These are phyloP conservation scores for Pardalotus punctatus DNA, from an alignment of 2,113 vertebrate genomes.

Conservation along the genomic window DNA sequence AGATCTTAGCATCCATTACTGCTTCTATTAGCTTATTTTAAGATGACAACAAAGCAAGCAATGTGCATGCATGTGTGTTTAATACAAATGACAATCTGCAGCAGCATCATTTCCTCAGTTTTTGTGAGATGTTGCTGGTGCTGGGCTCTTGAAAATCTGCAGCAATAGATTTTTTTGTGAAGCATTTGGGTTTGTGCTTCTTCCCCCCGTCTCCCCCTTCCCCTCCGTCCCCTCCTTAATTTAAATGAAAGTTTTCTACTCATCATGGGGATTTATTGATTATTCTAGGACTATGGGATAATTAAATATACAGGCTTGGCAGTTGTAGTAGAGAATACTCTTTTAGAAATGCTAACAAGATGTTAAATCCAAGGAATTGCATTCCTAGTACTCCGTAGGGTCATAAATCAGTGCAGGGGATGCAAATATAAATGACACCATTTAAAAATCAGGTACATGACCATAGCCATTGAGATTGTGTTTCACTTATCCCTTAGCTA, in stretches of 20 bases:
- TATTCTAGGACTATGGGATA: slow-evolving; percentile 51
- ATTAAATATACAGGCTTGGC: slow-evolving; percentile 73
- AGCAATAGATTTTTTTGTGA: slow-evolving; percentile 7
- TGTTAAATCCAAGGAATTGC: slow-evolving; percentile 56
- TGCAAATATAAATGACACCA: slow-evolving; percentile 43
- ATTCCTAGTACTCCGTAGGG: not conserved
- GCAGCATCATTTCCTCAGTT: slow-evolving; percentile 43
- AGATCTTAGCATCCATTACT: not conserved
- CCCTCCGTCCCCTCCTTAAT: not conserved
- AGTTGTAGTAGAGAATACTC: slow-evolving; percentile 56
- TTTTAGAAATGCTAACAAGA: slow-evolving; percentile 59
- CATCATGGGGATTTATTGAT: slow-evolving; percentile 65
- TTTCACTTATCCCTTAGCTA: slow-evolving; percentile 13
- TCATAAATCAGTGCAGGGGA: slow-evolving; percentile 49
- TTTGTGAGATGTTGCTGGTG: slow-evolving; percentile 17
- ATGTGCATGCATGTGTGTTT: slow-evolving; percentile 30
- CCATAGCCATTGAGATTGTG: slow-evolving; percentile 33
- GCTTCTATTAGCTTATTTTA: slow-evolving; percentile 42
- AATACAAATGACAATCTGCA: slow-evolving; percentile 60
- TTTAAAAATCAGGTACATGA: slow-evolving; percentile 40
- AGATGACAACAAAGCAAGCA: slow-evolving; percentile 37
- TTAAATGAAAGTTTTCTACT: slow-evolving; percentile 58
- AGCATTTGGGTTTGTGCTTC: not conserved
- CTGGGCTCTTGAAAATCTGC: slow-evolving; percentile 17
- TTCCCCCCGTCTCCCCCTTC: not conserved